Evolutionary conservation across 1,140 invertebrate species (phyloP).

Genomic region (Pteromalus puparum): DNA sequence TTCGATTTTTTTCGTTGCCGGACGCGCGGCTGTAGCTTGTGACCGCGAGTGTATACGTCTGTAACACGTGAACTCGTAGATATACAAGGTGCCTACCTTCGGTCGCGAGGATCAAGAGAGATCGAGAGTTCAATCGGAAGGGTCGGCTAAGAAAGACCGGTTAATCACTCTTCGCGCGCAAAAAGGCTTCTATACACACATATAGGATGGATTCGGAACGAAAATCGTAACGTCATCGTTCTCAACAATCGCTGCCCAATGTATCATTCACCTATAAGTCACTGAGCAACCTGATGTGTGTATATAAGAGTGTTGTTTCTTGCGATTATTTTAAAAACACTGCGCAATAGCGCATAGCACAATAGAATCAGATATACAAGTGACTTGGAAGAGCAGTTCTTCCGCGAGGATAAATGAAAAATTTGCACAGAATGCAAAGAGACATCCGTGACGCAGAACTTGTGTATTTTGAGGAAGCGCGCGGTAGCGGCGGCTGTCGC

Average conservation of each 20-base stretch:
- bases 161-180: slow-evolving; percentile 54
- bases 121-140: slow-evolving; percentile 50
- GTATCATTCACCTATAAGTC: not conserved
- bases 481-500: not conserved
- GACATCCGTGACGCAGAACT: not conserved
- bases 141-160: slow-evolving; percentile 45
- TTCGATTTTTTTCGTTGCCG: slow-evolving; percentile 25
- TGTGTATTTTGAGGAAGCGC: not conserved
- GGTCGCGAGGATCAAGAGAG: not conserved
- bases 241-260: not conserved
- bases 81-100: not conserved
- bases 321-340: not conserved
- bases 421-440: not conserved
- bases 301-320: not conserved
- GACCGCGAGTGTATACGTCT: not conserved
- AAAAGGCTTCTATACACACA: not conserved
- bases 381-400: not conserved
- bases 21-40: not conserved
- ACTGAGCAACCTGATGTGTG: not conserved
- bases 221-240: slow-evolving; percentile 60
- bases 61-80: not conserved
- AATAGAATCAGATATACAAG: not conserved
- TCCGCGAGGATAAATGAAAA: not conserved
- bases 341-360: not conserved
- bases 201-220: slow-evolving; percentile 31